These are phyloP conservation scores for Tetranychus piercei DNA, from an alignment of 2,888 invertebrate genomes.

Conservation along the genomic window DNA sequence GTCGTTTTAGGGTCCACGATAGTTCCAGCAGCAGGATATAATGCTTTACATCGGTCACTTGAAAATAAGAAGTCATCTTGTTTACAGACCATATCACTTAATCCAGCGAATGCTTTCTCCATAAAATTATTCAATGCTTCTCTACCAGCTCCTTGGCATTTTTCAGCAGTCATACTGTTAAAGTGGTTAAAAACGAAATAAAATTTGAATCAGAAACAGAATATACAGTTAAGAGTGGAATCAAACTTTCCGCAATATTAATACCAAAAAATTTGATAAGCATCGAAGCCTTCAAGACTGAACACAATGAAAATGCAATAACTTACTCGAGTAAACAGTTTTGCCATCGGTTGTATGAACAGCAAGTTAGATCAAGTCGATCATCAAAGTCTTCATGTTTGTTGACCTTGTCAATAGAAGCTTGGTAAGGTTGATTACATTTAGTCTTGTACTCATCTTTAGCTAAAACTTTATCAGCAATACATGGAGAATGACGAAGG, in stretches of 20 bases:
- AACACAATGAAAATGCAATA: background rate
- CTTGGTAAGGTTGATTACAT: conserved; percentile 17
- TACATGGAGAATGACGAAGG: conserved; percentile 20
- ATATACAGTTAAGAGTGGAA: too few species aligned
- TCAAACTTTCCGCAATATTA: too few species aligned
- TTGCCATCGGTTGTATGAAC: conserved; percentile 18
- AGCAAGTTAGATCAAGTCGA: conserved; percentile 20
- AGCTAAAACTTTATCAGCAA: conserved; percentile 19
- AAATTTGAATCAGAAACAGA: too few species aligned
- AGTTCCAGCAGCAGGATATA: conserved; percentile 3
- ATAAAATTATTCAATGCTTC: conserved; percentile 2
- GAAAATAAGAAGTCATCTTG: background rate
- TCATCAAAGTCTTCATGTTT: conserved; percentile 18
- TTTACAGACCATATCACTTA: conserved; percentile 4
- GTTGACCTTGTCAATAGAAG: conserved; percentile 18
- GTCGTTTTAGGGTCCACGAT: background rate
- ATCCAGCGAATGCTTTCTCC: conserved; percentile 7
- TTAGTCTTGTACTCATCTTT: conserved; percentile 14
- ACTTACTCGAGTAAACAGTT: conserved; percentile 16
- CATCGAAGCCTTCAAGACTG: too few species aligned
- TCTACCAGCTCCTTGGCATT: background rate
- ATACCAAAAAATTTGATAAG: too few species aligned
- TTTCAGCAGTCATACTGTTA: background rate
- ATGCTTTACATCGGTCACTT: conserved; percentile 6
- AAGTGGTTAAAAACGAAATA: background rate